Conservation (phyloP, 2,113 vertebrate species). For the Myodes glareolus region DNA sequence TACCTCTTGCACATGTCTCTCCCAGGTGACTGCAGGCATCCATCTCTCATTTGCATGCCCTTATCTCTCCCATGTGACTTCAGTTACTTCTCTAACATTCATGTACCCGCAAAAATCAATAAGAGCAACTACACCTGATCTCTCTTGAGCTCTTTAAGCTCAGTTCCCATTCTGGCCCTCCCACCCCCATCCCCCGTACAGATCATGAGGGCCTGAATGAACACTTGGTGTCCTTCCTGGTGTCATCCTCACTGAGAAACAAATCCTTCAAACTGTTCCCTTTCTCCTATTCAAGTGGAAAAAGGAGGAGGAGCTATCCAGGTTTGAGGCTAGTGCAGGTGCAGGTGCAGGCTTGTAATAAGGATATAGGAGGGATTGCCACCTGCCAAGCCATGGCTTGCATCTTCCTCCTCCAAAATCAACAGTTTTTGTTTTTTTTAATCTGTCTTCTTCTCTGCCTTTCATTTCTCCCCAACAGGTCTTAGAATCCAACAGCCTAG, state of each 20-base stretch:
- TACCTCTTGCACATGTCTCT: rapidly evolving
- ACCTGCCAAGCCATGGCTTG: neutral
- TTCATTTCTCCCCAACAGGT: neutral
- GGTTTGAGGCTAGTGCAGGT: too few species aligned
- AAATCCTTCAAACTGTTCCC: neutral
- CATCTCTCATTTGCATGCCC: rapidly evolving
- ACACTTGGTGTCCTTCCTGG: neutral
- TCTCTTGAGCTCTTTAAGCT: neutral
- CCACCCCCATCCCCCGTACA: neutral
- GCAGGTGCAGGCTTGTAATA: too few species aligned
- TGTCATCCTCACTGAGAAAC: neutral
- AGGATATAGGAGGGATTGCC: neutral
- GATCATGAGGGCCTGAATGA: neutral
- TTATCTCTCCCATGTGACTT: neutral
- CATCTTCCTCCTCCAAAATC: neutral
- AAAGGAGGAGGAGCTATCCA: neutral
- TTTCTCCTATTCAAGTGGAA: neutral
- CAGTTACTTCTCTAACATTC: neutral
- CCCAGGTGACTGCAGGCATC: neutral
- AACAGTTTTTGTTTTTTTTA: neutral
- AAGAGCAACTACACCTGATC: neutral
- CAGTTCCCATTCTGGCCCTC: neutral
- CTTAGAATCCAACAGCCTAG: neutral
- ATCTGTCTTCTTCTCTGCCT: neutral
- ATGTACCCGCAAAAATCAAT: neutral